phyloP scores from a whole-genome alignment of 2,888 invertebrate species.

The Caenorhabditis sp. region DNA sequence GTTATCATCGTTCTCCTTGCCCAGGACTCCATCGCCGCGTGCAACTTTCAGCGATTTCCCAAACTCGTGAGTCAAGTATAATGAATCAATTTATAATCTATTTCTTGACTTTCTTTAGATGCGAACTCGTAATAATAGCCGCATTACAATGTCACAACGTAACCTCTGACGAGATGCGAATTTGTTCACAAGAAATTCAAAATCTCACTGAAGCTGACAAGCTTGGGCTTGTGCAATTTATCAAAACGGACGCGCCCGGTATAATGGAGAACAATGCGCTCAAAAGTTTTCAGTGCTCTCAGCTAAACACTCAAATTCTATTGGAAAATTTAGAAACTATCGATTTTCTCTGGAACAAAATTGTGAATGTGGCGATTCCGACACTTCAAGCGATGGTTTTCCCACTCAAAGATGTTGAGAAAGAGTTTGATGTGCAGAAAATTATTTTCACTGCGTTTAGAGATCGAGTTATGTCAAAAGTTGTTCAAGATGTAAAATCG shows the following conservation, averaged over 20 bases:
- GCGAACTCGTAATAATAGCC: slow-evolving; percentile 24
- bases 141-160: slow-evolving; percentile 30
- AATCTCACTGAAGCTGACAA: slow-evolving; percentile 14
- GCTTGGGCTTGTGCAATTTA: slow-evolving; percentile 19
- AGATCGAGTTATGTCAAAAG: slow-evolving; percentile 46
- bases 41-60: slow-evolving; percentile 29
- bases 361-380: slow-evolving; percentile 37
- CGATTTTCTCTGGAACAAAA: slow-evolving; percentile 32
- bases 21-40: slow-evolving; percentile 27
- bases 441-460: slow-evolving; percentile 46
- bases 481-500: slow-evolving; percentile 24
- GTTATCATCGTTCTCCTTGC: slow-evolving; percentile 23
- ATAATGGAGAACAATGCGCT: slow-evolving; percentile 49
- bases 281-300: slow-evolving; percentile 40
- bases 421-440: slow-evolving; percentile 41
- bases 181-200: slow-evolving; percentile 28
- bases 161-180: slow-evolving; percentile 31
- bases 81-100: not conserved
- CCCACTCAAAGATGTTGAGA: slow-evolving; percentile 32
- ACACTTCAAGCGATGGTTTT: slow-evolving; percentile 43
- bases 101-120: slow-evolving; percentile 12
- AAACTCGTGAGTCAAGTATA: slow-evolving; percentile 34
- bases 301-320: slow-evolving; percentile 20
- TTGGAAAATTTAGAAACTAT: slow-evolving; percentile 15
- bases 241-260: slow-evolving; percentile 38